phyloP scores from a whole-genome alignment of 92 coral and sea anemone genomes.

The Palythoa heliodiscus region DNA sequence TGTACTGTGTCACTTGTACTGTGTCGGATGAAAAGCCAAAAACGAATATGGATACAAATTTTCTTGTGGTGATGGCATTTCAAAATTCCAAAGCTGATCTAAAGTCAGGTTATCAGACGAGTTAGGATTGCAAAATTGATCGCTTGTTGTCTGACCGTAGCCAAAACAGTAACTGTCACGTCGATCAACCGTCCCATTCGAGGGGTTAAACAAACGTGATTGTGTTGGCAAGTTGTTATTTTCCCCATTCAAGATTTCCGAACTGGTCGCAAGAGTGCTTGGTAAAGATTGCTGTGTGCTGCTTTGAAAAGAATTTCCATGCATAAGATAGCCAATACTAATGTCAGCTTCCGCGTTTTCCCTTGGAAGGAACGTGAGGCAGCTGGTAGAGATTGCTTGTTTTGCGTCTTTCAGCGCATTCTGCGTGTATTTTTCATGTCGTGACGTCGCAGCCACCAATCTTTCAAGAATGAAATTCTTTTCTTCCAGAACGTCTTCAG shows the following conservation, averaged over 20 bases:
- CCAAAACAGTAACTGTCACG: neutral
- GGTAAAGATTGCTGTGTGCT: neutral
- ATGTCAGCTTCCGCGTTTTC: slow-evolving; percentile 5
- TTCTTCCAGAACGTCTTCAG: slow-evolving; percentile 24
- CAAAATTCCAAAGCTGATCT: neutral
- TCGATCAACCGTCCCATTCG: neutral
- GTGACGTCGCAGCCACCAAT: slow-evolving; percentile 2
- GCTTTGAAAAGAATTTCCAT: neutral
- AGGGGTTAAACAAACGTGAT: slow-evolving; percentile 25
- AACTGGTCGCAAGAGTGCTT: neutral
- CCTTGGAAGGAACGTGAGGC: neutral
- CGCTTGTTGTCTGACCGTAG: neutral
- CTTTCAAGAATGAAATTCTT: slow-evolving; percentile 14
- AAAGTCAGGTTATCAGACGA: neutral
- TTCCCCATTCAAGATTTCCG: neutral
- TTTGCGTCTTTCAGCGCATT: neutral
- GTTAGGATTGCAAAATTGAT: neutral
- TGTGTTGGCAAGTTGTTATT: slow-evolving; percentile 11
- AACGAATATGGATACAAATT: neutral
- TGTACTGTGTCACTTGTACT: neutral
- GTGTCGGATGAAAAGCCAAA: neutral
- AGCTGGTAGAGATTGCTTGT: neutral
- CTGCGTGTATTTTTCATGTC: neutral
- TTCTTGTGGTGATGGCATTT: neutral
- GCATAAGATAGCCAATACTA: slow-evolving; percentile 11